phyloP scores from a whole-genome alignment of 2,797 vertebrate genomes.

The Yasuhikotakia modesta region DNA sequence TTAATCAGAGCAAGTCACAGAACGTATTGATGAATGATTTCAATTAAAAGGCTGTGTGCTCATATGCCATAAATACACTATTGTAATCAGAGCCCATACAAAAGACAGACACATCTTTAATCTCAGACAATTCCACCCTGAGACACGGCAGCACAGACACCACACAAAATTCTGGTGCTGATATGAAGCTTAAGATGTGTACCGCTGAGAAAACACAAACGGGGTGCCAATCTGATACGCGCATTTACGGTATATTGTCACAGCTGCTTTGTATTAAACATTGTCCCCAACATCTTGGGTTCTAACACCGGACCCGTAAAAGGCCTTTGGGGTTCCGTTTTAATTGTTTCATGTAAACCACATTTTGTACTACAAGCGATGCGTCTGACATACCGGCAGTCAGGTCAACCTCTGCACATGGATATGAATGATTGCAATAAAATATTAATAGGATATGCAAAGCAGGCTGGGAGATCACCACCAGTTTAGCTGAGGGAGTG shows the following conservation, averaged over 20 bases:
- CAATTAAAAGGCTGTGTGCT: conserved; percentile 57
- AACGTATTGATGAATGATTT: conserved; percentile 48
- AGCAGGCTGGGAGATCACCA: conserved; percentile 62
- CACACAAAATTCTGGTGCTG: conserved; percentile 23
- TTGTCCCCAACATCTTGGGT: too few species aligned
- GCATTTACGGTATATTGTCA: conserved; percentile 43
- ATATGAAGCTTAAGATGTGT: conserved; percentile 24
- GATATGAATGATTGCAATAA: conserved; percentile 77
- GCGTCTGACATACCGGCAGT: conserved; percentile 52
- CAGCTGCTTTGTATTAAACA: not conserved
- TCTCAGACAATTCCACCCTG: conserved; percentile 37
- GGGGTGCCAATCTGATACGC: conserved; percentile 42
- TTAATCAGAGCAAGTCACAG: conserved; percentile 34
- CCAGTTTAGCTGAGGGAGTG: conserved; percentile 44
- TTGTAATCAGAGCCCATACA: conserved; percentile 46
- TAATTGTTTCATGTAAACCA: conserved; percentile 55
- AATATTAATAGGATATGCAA: conserved; percentile 79
- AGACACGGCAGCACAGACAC: conserved; percentile 25
- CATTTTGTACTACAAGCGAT: conserved; percentile 51
- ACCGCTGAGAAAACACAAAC: conserved; percentile 18
- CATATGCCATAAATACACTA: conserved; percentile 49
- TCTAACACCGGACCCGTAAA: conserved; percentile 27
- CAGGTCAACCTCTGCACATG: conserved; percentile 68
- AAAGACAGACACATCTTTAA: conserved; percentile 50
- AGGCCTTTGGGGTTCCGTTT: conserved; percentile 43